Base-by-base conservation (phyloP, 2,888 invertebrate species). In the Tanypteryx hageni region DNA sequence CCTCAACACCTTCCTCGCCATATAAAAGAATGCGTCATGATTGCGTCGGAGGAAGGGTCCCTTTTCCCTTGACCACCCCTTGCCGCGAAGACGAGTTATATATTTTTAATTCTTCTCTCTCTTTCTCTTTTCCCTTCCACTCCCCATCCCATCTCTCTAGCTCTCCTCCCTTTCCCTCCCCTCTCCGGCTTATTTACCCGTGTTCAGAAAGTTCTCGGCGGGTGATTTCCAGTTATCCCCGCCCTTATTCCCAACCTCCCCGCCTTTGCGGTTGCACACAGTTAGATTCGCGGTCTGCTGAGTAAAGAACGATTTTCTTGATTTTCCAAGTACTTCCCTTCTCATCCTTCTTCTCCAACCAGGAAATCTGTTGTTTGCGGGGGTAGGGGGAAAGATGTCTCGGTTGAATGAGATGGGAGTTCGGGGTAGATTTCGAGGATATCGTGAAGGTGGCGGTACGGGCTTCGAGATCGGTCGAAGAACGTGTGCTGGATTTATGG, bases 271-370 rank as follows among this genome's bases (percentile, higher is more conserved):
- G 76, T 22, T 27, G 76, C 76, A 13, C 11, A 27, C 76, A 76
- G 22, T 76, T 76, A 76, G 76, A 76, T 76, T 76, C 76, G 76
- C 22, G 76, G 76, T 76, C 27, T 76, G 76, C 76, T 27, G 76
- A 27, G 76, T 76, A 76, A 76, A 27, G 76, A 76, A n/a, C 18
- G 22, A 76, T 76, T 76, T 76, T 27, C 76, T 27, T 76, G 76
- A 76, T 76, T 27, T 76, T 76, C 76, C 76, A 13, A 27, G 22
- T 44, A 1, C 44, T 5, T 44, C 5, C 44, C 5, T 44, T 5
- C 44, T 44, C 44, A 44, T 44, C 1, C 44, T 27, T 22, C 61
- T 16, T 7, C 18, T 18, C 61, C 22, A 18, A 22, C 27, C 76
- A 22, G 76, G 27, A 76, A 76, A 76, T 76, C 76, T 76, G 22